Evolutionary conservation across 2,113 vertebrate species (phyloP).

Genomic region (Pteropus alecto): DNA sequence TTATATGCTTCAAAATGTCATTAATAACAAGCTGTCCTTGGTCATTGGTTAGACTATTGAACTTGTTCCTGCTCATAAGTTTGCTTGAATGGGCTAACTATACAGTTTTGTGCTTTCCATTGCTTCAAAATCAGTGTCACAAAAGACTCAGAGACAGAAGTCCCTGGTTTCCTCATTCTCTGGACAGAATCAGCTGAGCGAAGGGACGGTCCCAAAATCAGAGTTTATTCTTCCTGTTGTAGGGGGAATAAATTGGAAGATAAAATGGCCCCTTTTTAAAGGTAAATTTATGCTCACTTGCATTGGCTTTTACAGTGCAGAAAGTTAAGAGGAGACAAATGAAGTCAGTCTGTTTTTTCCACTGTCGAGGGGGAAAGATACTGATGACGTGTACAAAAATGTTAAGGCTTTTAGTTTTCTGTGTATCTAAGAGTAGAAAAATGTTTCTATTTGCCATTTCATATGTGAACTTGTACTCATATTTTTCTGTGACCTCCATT

Average conservation of each 20-base stretch:
- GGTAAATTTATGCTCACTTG: not conserved
- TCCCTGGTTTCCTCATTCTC: not conserved
- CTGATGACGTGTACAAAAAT: not conserved
- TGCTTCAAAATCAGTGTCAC: not conserved
- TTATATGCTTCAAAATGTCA: not conserved
- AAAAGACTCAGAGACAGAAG: not conserved
- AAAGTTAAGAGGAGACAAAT: not conserved
- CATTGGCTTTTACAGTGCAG: not conserved
- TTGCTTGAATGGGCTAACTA: not conserved
- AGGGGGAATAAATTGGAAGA: not conserved
- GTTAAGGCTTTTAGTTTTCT: not conserved
- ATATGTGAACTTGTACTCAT: rapidly evolving
- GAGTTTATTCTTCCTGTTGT: not conserved
- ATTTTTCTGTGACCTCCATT: rapidly evolving
- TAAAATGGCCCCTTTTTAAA: not conserved
- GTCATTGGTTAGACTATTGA: not conserved
- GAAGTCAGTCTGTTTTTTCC: too few relatives aligned
- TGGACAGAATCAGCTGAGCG: not conserved
- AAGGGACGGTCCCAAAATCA: rapidly evolving
- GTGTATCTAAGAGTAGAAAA: not conserved
- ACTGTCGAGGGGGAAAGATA: not conserved
- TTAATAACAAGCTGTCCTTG: not conserved
- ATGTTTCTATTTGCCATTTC: not conserved
- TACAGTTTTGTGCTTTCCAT: rapidly evolving
- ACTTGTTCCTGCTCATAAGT: too few relatives aligned